A percentile compares a stretch with the other conserved stretches of the same genome.
These are phyloP conservation scores for Apamea crenata DNA, from an alignment of 2,888 invertebrate species.

Conservation along the genomic window DNA sequence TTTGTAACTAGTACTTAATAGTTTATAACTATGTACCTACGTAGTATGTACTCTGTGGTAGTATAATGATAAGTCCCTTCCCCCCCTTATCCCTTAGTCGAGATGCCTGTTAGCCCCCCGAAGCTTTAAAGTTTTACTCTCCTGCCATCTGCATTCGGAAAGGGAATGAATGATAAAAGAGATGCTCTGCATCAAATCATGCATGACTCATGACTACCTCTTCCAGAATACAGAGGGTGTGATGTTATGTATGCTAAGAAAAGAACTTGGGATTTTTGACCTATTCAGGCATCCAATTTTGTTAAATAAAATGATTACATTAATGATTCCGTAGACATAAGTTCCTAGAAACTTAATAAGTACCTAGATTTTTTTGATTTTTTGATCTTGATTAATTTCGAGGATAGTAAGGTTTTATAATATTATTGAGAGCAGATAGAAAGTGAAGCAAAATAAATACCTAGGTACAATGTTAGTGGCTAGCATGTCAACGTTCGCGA, in stretches of 20 bases:
- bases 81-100: neutral
- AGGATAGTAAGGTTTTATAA: neutral
- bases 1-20: no score
- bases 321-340: neutral
- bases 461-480: slow-evolving; percentile 31
- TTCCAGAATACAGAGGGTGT: neutral
- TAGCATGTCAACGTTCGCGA: slow-evolving; percentile 70
- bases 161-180: neutral
- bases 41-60: neutral
- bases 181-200: neutral
- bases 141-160: no score
- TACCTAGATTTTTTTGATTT: no score
- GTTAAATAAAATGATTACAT: neutral
- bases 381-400: neutral
- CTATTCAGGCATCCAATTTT: neutral
- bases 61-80: neutral
- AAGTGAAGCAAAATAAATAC: slow-evolving; percentile 45
- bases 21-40: no score
- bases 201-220: neutral
- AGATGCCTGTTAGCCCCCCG: neutral
- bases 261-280: neutral
- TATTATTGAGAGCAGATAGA: slow-evolving; percentile 22
- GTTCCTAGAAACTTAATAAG: neutral
- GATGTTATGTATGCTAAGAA: neutral
- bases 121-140: neutral